These are phyloP conservation scores for Acanthochromis polyacanthus DNA, from an alignment of 2,113 vertebrate species.

Conservation along the genomic window DNA sequence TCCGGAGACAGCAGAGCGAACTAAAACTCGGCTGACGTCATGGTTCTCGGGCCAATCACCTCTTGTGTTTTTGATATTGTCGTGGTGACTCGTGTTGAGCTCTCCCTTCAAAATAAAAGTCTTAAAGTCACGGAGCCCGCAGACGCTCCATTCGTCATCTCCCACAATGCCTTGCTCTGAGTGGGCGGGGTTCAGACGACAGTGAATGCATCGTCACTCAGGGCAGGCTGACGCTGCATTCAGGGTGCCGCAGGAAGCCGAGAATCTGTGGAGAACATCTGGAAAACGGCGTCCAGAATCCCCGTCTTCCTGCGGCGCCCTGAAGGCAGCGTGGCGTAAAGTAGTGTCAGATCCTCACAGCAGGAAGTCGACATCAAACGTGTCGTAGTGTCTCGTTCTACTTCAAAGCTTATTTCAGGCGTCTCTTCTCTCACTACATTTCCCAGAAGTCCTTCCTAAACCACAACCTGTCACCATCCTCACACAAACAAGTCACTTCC, in stretches of 20 bases:
- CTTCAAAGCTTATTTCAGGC: slow-evolving; percentile 9
- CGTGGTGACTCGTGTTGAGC: not conserved
- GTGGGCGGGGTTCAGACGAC: slow-evolving; percentile 1
- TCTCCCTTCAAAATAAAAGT: not conserved
- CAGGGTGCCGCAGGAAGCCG: not conserved
- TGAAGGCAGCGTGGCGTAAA: slow-evolving; percentile 6
- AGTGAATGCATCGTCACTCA: not conserved
- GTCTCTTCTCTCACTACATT: slow-evolving; percentile 32
- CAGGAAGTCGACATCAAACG: slow-evolving; percentile 6
- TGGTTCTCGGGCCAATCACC: slow-evolving; percentile 43
- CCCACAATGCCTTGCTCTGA: slow-evolving; percentile 51
- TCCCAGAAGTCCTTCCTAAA: slow-evolving; percentile 52
- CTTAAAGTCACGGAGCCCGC: slow-evolving; percentile 30
- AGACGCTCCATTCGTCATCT: slow-evolving; percentile 28
- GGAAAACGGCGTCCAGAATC: not conserved
- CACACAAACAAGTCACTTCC: slow-evolving; percentile 24
- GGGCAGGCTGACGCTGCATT: not conserved
- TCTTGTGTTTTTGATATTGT: slow-evolving; percentile 19
- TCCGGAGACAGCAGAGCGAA: slow-evolving; percentile 35
- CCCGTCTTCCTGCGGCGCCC: not conserved
- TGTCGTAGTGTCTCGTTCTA: slow-evolving; percentile 1
- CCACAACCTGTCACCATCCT: not conserved
- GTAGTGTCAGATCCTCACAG: slow-evolving; percentile 20
- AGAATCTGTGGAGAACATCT: not conserved
- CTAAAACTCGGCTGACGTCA: slow-evolving; percentile 22